phyloP scores from a whole-genome alignment of 1,140 invertebrate species.

The Melipona quadrifasciata region DNA sequence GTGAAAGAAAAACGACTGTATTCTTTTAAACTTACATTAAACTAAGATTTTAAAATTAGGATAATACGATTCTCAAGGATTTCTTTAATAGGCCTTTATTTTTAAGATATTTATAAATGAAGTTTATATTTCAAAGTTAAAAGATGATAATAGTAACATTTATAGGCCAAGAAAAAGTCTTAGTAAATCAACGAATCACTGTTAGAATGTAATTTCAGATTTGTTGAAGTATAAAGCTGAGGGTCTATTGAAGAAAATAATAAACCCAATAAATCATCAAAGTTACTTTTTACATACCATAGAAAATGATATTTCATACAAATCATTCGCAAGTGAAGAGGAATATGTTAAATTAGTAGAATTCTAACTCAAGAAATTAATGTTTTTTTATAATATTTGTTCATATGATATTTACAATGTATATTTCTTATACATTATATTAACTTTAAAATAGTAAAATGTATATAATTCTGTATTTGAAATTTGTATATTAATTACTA shows the following conservation, averaged over 20 bases:
- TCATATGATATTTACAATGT: too few relatives aligned
- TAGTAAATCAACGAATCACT: background rate
- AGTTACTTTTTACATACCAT: background rate
- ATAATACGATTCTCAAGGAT: slow-evolving; percentile 8
- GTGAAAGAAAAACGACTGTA: background rate
- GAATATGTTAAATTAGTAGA: background rate
- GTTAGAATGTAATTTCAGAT: slow-evolving; percentile 23
- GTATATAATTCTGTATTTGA: slow-evolving; percentile 18
- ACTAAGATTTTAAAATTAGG: slow-evolving; percentile 9
- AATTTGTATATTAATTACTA: slow-evolving; percentile 14
- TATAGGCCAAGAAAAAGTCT: background rate
- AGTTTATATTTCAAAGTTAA: slow-evolving; percentile 7
- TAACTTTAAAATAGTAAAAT: slow-evolving; percentile 6
- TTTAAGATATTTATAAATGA: slow-evolving; percentile 8
- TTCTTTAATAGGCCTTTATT: slow-evolving; percentile 20
- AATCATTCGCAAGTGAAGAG: background rate
- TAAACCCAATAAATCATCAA: background rate
- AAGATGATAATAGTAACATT: slow-evolving; percentile 9
- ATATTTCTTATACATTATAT: slow-evolving; percentile 20
- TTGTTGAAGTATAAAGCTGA: slow-evolving; percentile 16
- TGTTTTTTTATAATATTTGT: slow-evolving; percentile 15
- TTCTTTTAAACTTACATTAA: slow-evolving; percentile 32
- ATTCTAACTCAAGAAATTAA: background rate
- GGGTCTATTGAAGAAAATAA: slow-evolving; percentile 8
- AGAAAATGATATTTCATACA: background rate